These are phyloP conservation scores for Odontothrips loti DNA, from an alignment of 2,888 invertebrate species.

Conservation along the genomic window DNA sequence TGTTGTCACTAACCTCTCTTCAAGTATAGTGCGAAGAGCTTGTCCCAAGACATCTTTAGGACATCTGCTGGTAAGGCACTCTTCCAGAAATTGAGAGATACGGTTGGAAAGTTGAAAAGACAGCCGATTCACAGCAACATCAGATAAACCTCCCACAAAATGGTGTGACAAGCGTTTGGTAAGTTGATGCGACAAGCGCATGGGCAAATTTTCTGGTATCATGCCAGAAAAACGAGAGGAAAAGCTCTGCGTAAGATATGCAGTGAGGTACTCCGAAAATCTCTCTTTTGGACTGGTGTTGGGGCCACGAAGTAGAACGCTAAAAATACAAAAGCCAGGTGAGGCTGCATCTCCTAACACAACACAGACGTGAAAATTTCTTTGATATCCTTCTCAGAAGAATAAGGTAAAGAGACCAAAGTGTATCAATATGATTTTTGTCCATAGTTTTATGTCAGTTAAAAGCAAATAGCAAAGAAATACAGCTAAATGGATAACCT, in stretches of 20 bases:
- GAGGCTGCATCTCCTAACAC: background rate
- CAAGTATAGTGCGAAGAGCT: conserved; percentile 19
- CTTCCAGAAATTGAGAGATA: conserved; percentile 8
- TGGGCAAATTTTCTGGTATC: background rate
- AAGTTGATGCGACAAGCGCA: conserved; percentile 13
- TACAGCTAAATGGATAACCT: background rate
- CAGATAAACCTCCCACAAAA: conserved; percentile 4
- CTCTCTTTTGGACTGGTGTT: conserved; percentile 5
- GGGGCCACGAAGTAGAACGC: conserved; percentile 8
- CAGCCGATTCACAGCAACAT: background rate
- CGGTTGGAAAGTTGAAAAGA: conserved; percentile 15
- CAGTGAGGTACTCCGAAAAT: conserved; percentile 22
- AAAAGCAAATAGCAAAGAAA: background rate
- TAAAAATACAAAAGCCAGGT: conserved; percentile 12
- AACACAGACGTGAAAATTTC: background rate
- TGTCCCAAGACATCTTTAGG: conserved; percentile 2
- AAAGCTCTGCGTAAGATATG: conserved; percentile 20
- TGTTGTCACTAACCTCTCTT: conserved; percentile 3
- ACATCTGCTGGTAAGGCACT: conserved; percentile 1
- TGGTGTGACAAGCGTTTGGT: background rate
- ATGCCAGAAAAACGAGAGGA: conserved; percentile 8
- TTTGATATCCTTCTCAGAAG: background rate
- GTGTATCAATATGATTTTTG: background rate
- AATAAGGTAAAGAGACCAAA: background rate
- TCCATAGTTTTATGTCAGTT: no score